These are phyloP conservation scores for Hypercompe scribonia DNA, from an alignment of 2,888 invertebrate species.

Conservation along the genomic window DNA sequence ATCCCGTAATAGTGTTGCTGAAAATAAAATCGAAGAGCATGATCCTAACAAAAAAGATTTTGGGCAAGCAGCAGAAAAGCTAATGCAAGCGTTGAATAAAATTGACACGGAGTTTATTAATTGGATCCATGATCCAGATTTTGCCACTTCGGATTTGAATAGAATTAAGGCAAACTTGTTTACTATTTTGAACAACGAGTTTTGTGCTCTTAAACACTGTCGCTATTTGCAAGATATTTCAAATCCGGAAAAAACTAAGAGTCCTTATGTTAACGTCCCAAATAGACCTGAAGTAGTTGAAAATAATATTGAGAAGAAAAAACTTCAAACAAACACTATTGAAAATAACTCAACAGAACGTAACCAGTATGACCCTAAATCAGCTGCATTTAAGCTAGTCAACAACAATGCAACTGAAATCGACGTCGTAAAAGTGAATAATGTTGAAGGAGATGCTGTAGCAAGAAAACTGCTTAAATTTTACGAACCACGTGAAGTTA, in stretches of 20 bases:
- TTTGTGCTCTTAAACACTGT: constrained; percentile 55
- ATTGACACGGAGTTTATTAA: constrained; percentile 63
- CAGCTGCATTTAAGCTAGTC: background rate
- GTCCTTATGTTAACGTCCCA: background rate
- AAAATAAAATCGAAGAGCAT: constrained; percentile 1
- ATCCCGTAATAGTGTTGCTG: constrained; percentile 32
- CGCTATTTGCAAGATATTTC: constrained; percentile 46
- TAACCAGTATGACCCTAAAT: background rate
- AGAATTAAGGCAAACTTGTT: constrained; percentile 55
- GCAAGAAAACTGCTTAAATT: background rate
- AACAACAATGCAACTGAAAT: background rate
- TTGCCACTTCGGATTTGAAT: constrained; percentile 35
- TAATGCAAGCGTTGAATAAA: constrained; percentile 53
- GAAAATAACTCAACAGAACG: background rate
- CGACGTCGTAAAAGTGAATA: background rate
- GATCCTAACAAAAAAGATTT: constrained; percentile 25
- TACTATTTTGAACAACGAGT: constrained; percentile 60
- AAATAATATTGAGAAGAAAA: background rate
- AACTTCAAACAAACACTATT: background rate
- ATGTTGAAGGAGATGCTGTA: background rate
- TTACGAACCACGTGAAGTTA: background rate
- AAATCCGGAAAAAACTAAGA: constrained; percentile 13
- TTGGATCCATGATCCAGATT: constrained; percentile 60
- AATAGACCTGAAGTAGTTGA: background rate
- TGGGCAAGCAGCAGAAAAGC: constrained; percentile 48